Percentiles rank a stretch among this genome's conserved stretches.
Conservation (phyloP, 2,113 vertebrate species). For the Pristiophorus japonicus region DNA sequence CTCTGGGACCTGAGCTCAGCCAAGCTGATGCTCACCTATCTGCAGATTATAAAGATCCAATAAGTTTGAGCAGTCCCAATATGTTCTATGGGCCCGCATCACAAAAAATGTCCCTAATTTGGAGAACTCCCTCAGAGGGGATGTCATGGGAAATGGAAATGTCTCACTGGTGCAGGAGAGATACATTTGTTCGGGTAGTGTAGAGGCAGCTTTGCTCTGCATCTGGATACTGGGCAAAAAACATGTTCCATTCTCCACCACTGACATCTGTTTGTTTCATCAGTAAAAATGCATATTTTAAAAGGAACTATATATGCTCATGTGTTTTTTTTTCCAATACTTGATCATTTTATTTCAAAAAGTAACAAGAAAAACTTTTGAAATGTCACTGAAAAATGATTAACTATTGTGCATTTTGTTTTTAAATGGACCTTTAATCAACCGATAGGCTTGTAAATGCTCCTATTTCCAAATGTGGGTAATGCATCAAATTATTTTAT, state of each 20-base stretch:
- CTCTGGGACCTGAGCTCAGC: no score
- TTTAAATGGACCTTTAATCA: background rate
- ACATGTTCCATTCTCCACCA: background rate
- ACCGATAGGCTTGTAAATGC: background rate
- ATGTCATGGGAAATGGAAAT: background rate
- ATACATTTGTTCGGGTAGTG: background rate
- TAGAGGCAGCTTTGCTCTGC: background rate
- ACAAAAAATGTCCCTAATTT: background rate
- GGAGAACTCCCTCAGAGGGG: background rate
- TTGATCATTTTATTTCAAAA: background rate
- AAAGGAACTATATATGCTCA: background rate
- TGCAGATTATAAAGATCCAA: background rate
- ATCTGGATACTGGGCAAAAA: background rate
- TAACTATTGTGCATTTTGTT: background rate
- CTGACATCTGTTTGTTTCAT: background rate
- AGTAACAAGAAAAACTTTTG: background rate
- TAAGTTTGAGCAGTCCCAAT: background rate
- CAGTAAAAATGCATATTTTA: background rate
- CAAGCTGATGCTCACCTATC: no score
- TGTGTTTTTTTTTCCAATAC: background rate
- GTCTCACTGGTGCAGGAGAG: background rate
- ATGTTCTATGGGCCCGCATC: background rate
- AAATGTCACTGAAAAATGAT: background rate
- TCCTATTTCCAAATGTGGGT: background rate
- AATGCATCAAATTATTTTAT: background rate